Evolutionary conservation across 2,888 invertebrate genomes (phyloP), one percentile per base, ranked within the genome.

Genomic region (Netelia fuscicornis): DNA sequence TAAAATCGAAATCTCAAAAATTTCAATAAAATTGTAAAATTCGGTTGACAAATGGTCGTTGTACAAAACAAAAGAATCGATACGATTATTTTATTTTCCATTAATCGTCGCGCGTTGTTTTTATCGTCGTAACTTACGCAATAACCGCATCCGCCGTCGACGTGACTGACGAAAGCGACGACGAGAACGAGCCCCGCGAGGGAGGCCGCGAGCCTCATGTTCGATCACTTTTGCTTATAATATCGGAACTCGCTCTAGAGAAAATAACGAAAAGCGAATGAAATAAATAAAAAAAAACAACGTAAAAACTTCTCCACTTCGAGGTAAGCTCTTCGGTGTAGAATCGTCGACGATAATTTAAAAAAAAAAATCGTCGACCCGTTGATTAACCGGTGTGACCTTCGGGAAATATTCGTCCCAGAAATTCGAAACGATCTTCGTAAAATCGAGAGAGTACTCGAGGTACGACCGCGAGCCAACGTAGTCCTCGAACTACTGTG

Each of bases 401-500:
- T 79, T 79, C 62, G 10, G 48, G 71, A 65, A 64, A 71, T 71
- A n/a, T 58, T 9, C 30, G 62, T 6, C 23, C 23, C 20, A 65
- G 65, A 30, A 37, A 54, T 17, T 6, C 6, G 37, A 44, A 72
- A 52, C 75, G n/a, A 30, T 52, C 2, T 81, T 71, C 20, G n/a
- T 60, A 37, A 56, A 62, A 58, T 42, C 68, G 60, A 60, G 60
- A 65, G 75, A 65, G 71, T 56, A 67, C 54, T 80, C 74, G 68
- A 74, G 77, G 56, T 75, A 74, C 86, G 84, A 89, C 89, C 84
- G 86, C 81, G 85, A 86, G 65, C 78, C 80, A 85, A 86, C 87
- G 85, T 86, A 83, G 90, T 81, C 86, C 87, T 72, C 85, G 70
- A 83, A 81, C 56, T 86, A 91, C 90, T 91, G 90, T 80, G 72